Conservation (phyloP, 2,797 vertebrate genomes). For the Chanos chanos region DNA sequence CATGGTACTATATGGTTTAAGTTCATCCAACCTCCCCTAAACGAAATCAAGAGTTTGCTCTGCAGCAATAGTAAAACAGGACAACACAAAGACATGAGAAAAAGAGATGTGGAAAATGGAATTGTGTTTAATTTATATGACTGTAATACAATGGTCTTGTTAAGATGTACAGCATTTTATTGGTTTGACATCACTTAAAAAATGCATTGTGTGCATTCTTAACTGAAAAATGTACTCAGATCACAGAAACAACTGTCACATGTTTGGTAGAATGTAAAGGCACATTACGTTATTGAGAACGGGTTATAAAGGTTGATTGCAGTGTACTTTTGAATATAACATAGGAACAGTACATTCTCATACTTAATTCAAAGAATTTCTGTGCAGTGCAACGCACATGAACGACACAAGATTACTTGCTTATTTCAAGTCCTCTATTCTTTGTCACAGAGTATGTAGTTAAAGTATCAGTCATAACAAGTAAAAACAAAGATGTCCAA, state of each 20-base stretch:
- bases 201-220: conserved; percentile 42
- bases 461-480: no score
- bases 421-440: no score
- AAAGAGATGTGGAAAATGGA: background rate
- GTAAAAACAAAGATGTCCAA: no score
- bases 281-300: conserved; percentile 44
- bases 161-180: background rate
- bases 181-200: conserved; percentile 35
- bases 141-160: conserved; percentile 31
- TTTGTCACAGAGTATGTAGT: no score
- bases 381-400: no score
- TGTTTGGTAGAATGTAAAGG: conserved; percentile 40
- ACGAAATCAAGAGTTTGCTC: no score
- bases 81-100: background rate
- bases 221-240: conserved; percentile 36
- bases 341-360: background rate
- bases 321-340: conserved; percentile 36
- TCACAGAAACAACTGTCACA: conserved; percentile 39
- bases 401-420: no score
- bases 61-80: no score
- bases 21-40: no score
- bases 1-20: no score
- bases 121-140: conserved; percentile 42
- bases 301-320: conserved; percentile 28
- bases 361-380: no score